phyloP scores from a whole-genome alignment of 2,113 vertebrate genomes.

The Myrmecophaga tridactyla region DNA sequence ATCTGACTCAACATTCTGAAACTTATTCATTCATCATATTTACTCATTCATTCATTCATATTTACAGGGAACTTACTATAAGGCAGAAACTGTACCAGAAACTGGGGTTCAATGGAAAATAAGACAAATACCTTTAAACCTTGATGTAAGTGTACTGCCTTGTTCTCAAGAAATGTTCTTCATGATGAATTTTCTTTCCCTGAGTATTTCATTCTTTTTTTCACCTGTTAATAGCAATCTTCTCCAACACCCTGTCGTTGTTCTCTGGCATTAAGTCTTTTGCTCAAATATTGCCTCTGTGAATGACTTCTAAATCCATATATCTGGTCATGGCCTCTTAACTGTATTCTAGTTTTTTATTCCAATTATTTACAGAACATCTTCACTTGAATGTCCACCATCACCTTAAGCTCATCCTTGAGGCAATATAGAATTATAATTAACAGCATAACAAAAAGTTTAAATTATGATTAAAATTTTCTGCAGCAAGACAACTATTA shows the following conservation, averaged over 20 bases:
- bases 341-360: neutral
- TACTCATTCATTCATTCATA: too few species aligned
- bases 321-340: neutral
- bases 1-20: neutral
- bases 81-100: neutral
- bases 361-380: neutral
- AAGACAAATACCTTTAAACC: neutral
- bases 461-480: slow-evolving; percentile 44
- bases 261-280: neutral
- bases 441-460: neutral
- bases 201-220: neutral
- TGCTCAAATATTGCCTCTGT: neutral
- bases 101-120: neutral
- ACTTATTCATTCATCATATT: neutral
- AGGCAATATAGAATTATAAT: neutral
- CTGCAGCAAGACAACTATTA: neutral
- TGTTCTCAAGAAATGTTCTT: neutral
- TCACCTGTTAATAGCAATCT: neutral
- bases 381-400: neutral
- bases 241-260: neutral
- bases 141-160: neutral
- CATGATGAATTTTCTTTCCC: neutral
- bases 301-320: neutral
- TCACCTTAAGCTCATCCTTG: neutral
- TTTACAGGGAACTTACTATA: neutral